Evolutionary conservation across 2,888 invertebrate genomes (phyloP), one percentile per base, ranked within the genome.

Genomic region (Eristalinus aeneus): DNA sequence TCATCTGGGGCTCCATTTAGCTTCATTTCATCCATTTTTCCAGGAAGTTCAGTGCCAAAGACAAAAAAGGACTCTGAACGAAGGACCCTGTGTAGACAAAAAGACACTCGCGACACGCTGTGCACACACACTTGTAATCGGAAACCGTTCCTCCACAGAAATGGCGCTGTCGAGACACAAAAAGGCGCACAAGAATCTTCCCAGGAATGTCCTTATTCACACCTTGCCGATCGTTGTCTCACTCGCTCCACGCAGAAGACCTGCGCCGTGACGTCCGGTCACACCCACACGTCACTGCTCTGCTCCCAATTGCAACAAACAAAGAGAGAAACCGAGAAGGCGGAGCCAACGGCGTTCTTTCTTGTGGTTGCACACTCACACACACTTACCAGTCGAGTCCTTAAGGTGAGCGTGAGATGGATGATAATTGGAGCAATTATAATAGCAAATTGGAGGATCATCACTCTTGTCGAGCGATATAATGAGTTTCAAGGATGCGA

Each of bases 401-500:
- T 56, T 6, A 60, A 61, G 85, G 69, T 64, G 76, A 81, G 68
- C 46, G 90, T 90, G 90, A 90, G 90, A 90, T 89, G 90, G 90
- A 91, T 91, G 91, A 91, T 92, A 92, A 92, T 92, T 92, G 91
- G 90, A 89, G 91, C 91, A 92, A 92, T 92, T 92, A 92, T 91
- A 91, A 91, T 91, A 92, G 92, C 91, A 92, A 92, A 92, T 92
- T 91, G 91, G 90, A 90, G 90, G 91, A 92, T 92, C 91, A 92
- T 92, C 91, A 90, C 92, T 90, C 90, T 90, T 89, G 89, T 90
- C 78, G 83, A 83, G 87, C 87, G 86, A 86, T 86, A 86, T 86
- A 86, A 86, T 86, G 82, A 86, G 86, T 82, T 82, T 82, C 69
- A 82, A 82, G 77, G 74, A 78, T 74, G 82, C 54, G 67, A 34